Base-by-base conservation (phyloP, 2,797 vertebrate species). In the Sebastes hubbsi region DNA sequence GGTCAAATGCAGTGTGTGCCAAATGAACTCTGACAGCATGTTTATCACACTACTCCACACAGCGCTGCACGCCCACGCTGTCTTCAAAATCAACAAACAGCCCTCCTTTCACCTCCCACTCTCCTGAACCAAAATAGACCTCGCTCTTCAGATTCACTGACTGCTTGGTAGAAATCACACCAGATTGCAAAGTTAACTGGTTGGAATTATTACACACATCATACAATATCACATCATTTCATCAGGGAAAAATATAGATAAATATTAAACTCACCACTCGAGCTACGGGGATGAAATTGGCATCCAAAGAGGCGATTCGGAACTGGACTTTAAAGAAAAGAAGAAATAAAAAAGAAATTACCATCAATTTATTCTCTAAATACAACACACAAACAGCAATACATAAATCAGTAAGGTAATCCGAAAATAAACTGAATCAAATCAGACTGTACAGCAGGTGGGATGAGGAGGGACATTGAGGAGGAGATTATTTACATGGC, bases 221-320 rank as follows among this genome's bases (percentile, higher is more conserved):
- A 10, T 7, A 27, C 56, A 22, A 2, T 8, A 10, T 30, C 8
- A 36, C 22, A n/a, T 16, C 2, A 29, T 69, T 67, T 1, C 3
- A 8, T 68, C 49, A 20, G 13, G 42, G 32, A 2, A 29, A 56
- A 42, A 36, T 7, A 42, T 11, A 24, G 11, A 14, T 4, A 18
- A 59, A 67, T 49, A 49, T 6, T 0, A 49, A 62, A 46, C 95
- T 78, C 88, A 97, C 96, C 94, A 85, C 85, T 75, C 92, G 74
- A 0, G 87, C 87, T 8, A 91, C 79, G 0, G 95, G 92, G 34
- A 92, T 46, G 81, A 97, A 96, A 16, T 82, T 87, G 34, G 88
- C 22, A 66, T 96, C 91, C 88, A 97, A 75, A 25, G 95, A 95
- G 83, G 95, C 95, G 0, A 97, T 87, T 60, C 95, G 94, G 80